Base-by-base conservation (phyloP, 2,113 vertebrate species). In the Podocnemis expansa region DNA sequence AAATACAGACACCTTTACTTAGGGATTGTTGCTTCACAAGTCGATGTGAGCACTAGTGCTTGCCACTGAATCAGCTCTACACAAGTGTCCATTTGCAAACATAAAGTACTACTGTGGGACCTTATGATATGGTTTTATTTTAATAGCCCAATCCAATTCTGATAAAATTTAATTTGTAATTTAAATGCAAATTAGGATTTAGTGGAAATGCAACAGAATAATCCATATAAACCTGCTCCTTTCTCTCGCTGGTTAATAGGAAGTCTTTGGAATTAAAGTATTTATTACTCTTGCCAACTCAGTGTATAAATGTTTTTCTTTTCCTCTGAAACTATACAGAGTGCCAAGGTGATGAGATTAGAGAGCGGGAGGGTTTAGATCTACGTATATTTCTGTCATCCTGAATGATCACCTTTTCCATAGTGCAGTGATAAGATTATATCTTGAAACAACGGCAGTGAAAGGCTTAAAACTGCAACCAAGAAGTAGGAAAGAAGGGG, bases 111-210 rank as follows among this genome's bases (percentile, higher is more conserved):
- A 54, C 45, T 29, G 52, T 54, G 1, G 4, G n/a, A 9, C 9
- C 6, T 51, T 80, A 0, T 31, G 52, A 60, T 81, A 34, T 0
- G 31, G 52, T 41, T 87, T 58, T 22, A 73, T 73, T 89, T 90
- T 80, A 89, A 92, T 25, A 91, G 41, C 56, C 55, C 45, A 55
- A 25, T 80, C 87, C 41, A 90, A 55, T 38, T n/a, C 47, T 0
- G 1, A 84, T 75, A 79, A 80, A n/a, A 90, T 82, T 87, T 25
- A 70, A 4, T 83, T 85, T 73, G 67, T 52, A 81, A 95, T 95
- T 94, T 93, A 95, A 95, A 95, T 95, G 94, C 78, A 96, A 97
- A 97, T 85, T 79, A 93, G 84, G 67, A 82, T 87, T 85, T 89
- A 60, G 51, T 0, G 3, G 5, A 80, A 95, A 88, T 0, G 10